Evolutionary conservation across 2,888 invertebrate genomes (phyloP), one percentile per base, ranked within the genome.

Genomic region (Cynaeus angustus): DNA sequence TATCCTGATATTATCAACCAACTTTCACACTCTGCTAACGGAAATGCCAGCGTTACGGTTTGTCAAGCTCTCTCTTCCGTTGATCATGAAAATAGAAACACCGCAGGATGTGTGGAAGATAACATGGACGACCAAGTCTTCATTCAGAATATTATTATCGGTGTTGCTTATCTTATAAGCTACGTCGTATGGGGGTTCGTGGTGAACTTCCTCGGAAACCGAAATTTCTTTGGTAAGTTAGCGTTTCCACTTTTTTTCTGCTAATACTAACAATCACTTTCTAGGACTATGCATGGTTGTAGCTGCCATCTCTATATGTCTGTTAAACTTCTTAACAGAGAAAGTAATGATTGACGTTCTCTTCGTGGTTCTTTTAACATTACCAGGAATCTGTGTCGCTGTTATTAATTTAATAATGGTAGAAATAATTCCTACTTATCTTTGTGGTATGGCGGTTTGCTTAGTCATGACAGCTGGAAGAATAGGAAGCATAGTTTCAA

Each of bases 1-100:
- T 81, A 80, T 71, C 78, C 80, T 3, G 78, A 80, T 56, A 80
- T 81, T 30, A 73, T 80, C 7, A 74, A 78, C 55, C 72, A 77
- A 46, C 56, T 80, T 14, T 72, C 77, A 0, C 72, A 72, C 37
- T 66, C 69, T 21, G 59, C 33, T 0, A 66, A 66, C 12, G 45
- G 45, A 12, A 72, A 64, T 26, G 38, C 53, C 9, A 67, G 66
- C 14, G 48, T 75, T 5, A 79, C 79, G 1, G 75, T 80, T 8
- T 81, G 81, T 55, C 68, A 78, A 48, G 76, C 78, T 9, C 70
- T 79, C 30, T 50, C 52, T n/a, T 65, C 62, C 12, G 38, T 64
- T 37, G 59, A 66, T 1, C 50, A 67, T 12, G 21, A 9, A 45
- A 67, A 53, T 48, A 41, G 0, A 9, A 10, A 9, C n/a, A 8